A percentile compares a stretch with the other conserved stretches of the same genome.
phyloP scores from a whole-genome alignment of 2,113 vertebrate genomes.

The Nicator chloris region DNA sequence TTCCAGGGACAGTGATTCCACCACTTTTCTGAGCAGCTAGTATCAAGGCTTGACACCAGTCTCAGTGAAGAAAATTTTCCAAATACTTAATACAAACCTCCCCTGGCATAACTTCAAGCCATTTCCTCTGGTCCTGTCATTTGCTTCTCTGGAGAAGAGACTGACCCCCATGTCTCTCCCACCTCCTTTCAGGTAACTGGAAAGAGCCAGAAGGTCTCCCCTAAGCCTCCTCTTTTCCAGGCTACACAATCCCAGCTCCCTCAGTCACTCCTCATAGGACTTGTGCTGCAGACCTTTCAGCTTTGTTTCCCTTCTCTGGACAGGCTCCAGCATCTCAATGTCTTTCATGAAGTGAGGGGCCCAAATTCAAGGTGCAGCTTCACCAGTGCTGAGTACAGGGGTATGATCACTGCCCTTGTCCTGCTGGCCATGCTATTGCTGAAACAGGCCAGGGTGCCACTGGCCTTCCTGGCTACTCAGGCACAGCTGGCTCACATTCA shows the following conservation, averaged over 20 bases:
- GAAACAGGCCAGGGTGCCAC: background rate
- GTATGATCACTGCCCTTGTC: rapidly evolving
- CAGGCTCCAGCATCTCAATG: background rate
- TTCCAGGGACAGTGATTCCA: background rate
- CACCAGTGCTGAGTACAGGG: no score
- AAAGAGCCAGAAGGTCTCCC: background rate
- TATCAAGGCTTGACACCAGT: background rate
- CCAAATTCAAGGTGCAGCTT: background rate
- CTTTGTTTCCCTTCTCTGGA: background rate
- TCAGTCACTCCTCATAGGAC: background rate
- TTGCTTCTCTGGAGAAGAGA: background rate
- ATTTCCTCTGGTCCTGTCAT: background rate
- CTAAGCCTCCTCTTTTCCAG: background rate
- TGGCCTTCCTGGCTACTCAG: background rate
- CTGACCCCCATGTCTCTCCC: background rate
- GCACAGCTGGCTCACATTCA: background rate
- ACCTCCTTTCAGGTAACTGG: background rate
- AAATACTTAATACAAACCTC: background rate
- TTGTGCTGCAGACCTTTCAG: background rate
- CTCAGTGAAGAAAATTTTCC: background rate
- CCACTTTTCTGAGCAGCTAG: background rate
- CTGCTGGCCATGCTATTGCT: background rate
- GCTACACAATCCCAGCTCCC: background rate
- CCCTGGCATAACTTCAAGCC: background rate
- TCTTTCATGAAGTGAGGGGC: background rate